Conservation (phyloP, 2,797 vertebrate genomes). For the Neosilurus mollespiculum region DNA sequence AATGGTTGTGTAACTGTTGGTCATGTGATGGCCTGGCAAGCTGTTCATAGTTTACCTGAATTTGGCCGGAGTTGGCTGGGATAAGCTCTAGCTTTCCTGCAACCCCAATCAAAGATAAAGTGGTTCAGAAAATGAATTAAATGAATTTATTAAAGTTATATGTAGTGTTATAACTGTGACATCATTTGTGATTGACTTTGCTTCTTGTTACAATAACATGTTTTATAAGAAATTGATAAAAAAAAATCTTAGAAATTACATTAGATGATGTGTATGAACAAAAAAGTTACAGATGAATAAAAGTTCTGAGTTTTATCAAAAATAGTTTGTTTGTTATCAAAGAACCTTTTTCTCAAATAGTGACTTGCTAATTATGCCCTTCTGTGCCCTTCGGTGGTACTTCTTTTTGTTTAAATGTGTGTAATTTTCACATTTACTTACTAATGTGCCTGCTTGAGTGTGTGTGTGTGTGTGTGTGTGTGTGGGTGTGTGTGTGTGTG, state of each 20-base stretch:
- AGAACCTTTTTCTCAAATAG: slow-evolving; percentile 33
- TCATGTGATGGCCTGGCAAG: no score
- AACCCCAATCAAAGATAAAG: no score
- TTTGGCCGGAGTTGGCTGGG: no score
- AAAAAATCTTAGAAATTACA: background rate
- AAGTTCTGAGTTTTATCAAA: background rate
- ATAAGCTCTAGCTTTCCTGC: no score
- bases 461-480: no score
- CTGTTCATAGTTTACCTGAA: no score
- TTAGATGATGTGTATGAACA: background rate
- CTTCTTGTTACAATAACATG: background rate
- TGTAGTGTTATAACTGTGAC: background rate
- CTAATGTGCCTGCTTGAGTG: no score
- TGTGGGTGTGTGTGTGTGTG: background rate
- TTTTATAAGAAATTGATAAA: background rate
- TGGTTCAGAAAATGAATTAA: no score
- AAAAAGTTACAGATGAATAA: background rate
- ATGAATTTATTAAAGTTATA: background rate
- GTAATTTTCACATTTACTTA: slow-evolving; percentile 32
- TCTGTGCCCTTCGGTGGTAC: slow-evolving; percentile 12
- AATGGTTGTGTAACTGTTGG: no score
- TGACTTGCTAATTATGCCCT: slow-evolving; percentile 47
- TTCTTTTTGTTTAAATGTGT: slow-evolving; percentile 21
- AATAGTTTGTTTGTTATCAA: background rate
- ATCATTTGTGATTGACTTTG: background rate